These are phyloP conservation scores for Cantharis rufa DNA, from an alignment of 2,888 invertebrate genomes.

Conservation along the genomic window DNA sequence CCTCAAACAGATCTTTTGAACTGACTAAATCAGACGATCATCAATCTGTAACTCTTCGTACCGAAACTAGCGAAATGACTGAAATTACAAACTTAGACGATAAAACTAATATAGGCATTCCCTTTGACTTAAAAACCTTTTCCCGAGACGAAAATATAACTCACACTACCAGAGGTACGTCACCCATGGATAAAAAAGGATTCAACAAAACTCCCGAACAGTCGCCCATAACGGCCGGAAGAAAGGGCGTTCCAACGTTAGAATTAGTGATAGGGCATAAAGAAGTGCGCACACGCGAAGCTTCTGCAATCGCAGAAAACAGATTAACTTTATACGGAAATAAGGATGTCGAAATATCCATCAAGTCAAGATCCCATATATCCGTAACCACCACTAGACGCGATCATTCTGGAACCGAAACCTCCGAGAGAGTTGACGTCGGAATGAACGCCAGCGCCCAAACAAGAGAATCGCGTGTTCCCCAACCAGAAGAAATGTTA, in stretches of 20 bases:
- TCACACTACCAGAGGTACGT: constrained; percentile 52
- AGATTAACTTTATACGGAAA: constrained; percentile 59
- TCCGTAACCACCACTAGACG: constrained; percentile 57
- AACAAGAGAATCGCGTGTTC: constrained; percentile 46
- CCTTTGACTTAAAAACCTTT: neutral
- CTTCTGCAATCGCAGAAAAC: constrained; percentile 59
- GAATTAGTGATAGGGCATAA: constrained; percentile 60
- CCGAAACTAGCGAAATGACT: constrained; percentile 29
- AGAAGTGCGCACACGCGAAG: constrained; percentile 59
- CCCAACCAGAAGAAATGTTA: constrained; percentile 34
- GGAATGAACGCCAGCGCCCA: constrained; percentile 55
- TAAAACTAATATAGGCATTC: neutral
- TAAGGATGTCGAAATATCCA: constrained; percentile 61
- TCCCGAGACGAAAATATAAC: constrained; percentile 7
- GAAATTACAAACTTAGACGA: constrained; percentile 22
- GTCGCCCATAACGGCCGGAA: constrained; percentile 35
- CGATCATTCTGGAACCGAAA: constrained; percentile 55
- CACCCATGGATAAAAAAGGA: constrained; percentile 52
- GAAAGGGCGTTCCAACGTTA: constrained; percentile 48
- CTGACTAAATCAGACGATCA: constrained; percentile 28
- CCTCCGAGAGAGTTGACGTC: constrained; percentile 57
- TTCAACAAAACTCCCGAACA: constrained; percentile 43
- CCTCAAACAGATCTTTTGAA: constrained; percentile 27
- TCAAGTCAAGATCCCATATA: constrained; percentile 60
- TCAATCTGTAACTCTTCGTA: constrained; percentile 24